A percentile compares a stretch with the other conserved stretches of the same genome.
Conservation (phyloP, 2,113 vertebrate genomes). For the Clupea harengus region DNA sequence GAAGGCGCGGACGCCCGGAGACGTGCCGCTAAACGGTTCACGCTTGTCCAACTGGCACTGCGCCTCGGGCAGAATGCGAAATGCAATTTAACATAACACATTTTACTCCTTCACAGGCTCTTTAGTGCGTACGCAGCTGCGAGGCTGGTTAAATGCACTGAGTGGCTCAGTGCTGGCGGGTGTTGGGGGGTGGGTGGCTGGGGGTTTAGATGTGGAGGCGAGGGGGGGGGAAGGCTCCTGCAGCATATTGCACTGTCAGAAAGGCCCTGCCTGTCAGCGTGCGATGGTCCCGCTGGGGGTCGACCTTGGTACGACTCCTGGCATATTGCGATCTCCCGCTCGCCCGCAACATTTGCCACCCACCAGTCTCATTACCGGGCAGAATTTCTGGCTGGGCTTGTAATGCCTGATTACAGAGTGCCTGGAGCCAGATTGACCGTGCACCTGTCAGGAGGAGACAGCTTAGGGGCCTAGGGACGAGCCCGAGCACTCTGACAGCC, state of each 20-base stretch:
- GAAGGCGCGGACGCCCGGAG: background rate
- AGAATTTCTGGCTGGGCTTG: conserved; percentile 47
- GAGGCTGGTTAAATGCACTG: conserved; percentile 28
- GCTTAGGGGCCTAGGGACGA: background rate
- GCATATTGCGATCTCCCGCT: conserved; percentile 33
- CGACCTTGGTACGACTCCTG: background rate
- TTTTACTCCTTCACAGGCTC: background rate
- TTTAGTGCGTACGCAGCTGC: background rate
- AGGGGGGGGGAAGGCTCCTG: background rate
- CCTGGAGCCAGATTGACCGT: conserved; percentile 38
- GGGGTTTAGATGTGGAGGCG: background rate
- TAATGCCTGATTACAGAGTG: conserved; percentile 30
- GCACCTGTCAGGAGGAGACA: conserved; percentile 36
- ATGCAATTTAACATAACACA: background rate
- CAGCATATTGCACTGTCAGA: background rate
- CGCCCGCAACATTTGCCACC: background rate
- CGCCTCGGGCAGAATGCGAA: conserved; percentile 6
- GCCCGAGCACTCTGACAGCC: background rate
- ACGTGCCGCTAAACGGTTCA: background rate
- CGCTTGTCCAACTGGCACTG: background rate
- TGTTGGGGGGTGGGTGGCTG: background rate
- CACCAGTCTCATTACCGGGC: conserved; percentile 42
- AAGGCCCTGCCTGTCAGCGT: background rate
- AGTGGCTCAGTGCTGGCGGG: background rate
- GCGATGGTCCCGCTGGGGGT: background rate